phyloP scores from a whole-genome alignment of 2,113 vertebrate genomes.

The Cercopithecus mona region DNA sequence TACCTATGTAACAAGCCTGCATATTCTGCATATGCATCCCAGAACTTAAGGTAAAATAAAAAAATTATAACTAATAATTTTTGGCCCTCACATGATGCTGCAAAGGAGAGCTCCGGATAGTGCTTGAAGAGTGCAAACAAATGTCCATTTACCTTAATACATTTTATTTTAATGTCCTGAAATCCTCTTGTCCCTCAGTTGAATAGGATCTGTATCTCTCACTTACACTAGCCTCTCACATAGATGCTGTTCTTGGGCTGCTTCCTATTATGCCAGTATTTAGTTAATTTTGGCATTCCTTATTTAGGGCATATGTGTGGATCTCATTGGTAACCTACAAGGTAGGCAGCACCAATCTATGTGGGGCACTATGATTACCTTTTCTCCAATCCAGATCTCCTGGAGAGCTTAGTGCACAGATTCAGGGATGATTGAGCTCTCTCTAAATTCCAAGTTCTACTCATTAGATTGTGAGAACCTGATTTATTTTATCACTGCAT shows the following conservation, averaged over 20 bases:
- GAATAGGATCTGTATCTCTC: background rate
- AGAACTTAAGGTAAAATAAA: background rate
- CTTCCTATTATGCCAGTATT: background rate
- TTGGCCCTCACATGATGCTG: background rate
- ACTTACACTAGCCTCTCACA: background rate
- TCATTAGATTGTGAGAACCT: background rate
- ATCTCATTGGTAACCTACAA: background rate
- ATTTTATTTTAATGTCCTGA: background rate
- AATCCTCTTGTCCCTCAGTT: background rate
- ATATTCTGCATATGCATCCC: no score
- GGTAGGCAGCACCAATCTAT: background rate
- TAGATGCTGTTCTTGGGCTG: background rate
- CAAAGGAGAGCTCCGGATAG: background rate
- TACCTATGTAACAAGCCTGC: no score
- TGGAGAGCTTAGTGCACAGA: background rate
- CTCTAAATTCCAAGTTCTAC: background rate
- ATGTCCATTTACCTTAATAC: background rate
- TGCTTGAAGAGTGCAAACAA: background rate
- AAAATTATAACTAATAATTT: background rate
- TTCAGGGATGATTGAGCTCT: background rate
- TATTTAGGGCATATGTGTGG: background rate
- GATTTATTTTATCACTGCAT: background rate
- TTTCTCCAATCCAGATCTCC: background rate
- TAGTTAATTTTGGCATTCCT: background rate
- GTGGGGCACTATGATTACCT: no score